phyloP scores from a whole-genome alignment of 2,888 invertebrate species.

The Halocaridina rubra region DNA sequence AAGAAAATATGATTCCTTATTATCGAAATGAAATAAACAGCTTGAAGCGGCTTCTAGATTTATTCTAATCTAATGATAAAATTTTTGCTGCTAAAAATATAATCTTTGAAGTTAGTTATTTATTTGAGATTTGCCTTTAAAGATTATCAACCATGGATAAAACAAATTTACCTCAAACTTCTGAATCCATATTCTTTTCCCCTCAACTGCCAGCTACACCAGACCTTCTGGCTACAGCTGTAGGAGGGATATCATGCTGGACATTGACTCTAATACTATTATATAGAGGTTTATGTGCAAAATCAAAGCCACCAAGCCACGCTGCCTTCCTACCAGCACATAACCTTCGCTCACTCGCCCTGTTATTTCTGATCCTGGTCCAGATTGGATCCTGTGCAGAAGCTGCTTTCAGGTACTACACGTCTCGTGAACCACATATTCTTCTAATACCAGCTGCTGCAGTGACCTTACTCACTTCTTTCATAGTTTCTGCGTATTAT shows the following conservation, averaged over 20 bases:
- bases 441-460: conserved; percentile 16
- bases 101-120: too few species aligned
- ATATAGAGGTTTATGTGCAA: background rate
- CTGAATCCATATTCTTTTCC: background rate
- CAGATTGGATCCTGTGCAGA: conserved; percentile 26
- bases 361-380: background rate
- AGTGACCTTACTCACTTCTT: background rate
- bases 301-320: background rate
- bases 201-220: conserved; percentile 15
- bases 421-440: conserved; percentile 7
- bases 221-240: conserved; percentile 15
- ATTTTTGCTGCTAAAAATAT: too few species aligned
- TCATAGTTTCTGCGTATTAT: conserved; percentile 7
- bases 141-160: too few species aligned
- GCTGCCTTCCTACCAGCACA: conserved; percentile 24
- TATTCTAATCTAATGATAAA: too few species aligned
- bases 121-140: too few species aligned
- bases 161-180: too few species aligned
- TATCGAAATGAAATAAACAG: too few species aligned
- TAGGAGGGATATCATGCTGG: conserved; percentile 6
- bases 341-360: background rate
- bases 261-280: background rate
- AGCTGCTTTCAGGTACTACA: conserved; percentile 1
- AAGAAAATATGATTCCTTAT: too few species aligned
- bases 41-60: too few species aligned